Percentiles rank a stretch among this genome's conserved stretches.
These are phyloP conservation scores for Aphelinus certus DNA, from an alignment of 1,140 invertebrate genomes.

Conservation along the genomic window DNA sequence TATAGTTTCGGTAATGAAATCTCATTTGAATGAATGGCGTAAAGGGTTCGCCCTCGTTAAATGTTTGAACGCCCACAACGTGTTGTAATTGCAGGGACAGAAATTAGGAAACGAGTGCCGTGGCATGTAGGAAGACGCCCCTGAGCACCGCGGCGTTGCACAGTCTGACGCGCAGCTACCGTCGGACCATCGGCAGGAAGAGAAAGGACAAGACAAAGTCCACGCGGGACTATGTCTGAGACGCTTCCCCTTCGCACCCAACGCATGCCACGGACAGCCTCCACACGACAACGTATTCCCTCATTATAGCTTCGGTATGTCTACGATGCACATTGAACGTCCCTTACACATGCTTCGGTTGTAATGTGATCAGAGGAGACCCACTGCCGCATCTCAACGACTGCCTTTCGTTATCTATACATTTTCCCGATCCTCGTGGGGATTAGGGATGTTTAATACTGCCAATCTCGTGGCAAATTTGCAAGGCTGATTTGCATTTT, in stretches of 20 bases:
- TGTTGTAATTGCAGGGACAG: constrained; percentile 53
- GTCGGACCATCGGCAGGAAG: constrained; percentile 58
- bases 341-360: no score
- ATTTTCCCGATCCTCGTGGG: no score
- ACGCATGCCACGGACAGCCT: constrained; percentile 23
- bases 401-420: no score
- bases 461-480: neutral
- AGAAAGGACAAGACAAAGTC: constrained; percentile 37
- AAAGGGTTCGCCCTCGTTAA: no score
- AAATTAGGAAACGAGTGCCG: constrained; percentile 65
- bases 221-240: constrained; percentile 58
- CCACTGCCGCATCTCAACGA: no score
- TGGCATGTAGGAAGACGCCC: constrained; percentile 61
- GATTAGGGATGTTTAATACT: constrained; percentile 6
- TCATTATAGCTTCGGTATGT: no score
- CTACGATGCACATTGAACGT: no score
- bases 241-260: neutral
- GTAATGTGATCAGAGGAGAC: no score
- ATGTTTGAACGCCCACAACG: no score
- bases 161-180: constrained; percentile 62
- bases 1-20: no score
- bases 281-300: no score
- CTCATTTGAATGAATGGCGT: no score
- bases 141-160: constrained; percentile 59
- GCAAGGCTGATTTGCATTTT: constrained; percentile 1